Evolutionary conservation across 2,113 vertebrate species (phyloP).

Genomic region (Anguilla rostrata): DNA sequence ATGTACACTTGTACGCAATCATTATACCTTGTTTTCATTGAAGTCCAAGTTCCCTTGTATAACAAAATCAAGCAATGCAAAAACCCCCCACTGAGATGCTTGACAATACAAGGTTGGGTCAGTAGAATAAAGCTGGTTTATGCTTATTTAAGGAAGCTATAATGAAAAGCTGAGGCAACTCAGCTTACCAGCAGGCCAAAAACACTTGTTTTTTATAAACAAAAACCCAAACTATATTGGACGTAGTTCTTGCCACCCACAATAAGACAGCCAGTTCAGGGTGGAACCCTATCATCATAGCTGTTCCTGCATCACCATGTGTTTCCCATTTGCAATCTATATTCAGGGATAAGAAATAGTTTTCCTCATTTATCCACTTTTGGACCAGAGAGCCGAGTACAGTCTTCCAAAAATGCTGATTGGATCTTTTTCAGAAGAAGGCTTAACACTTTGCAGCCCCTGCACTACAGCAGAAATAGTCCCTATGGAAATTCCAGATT

Average conservation of each 20-base stretch:
- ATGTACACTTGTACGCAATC: too few species aligned
- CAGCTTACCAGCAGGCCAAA: conserved; percentile 13
- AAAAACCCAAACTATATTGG: conserved; percentile 16
- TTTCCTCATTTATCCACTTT: conserved; percentile 18
- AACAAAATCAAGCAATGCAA: not conserved
- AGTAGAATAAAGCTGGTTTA: not conserved
- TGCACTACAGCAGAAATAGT: not conserved
- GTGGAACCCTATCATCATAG: conserved; percentile 12
- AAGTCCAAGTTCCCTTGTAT: not conserved
- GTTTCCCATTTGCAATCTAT: conserved; percentile 32
- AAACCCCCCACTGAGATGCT: not conserved
- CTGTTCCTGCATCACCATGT: conserved; percentile 24
- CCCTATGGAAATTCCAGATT: not conserved
- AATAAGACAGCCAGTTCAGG: conserved; percentile 12
- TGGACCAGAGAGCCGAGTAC: not conserved
- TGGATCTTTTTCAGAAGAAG: not conserved
- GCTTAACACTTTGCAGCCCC: not conserved
- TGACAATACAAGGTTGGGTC: not conserved
- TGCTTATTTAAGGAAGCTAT: conserved; percentile 13
- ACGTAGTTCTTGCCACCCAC: conserved; percentile 25
- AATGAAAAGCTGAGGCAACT: not conserved
- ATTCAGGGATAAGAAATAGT: conserved; percentile 33
- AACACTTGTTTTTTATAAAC: conserved; percentile 22
- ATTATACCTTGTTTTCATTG: too few species aligned
- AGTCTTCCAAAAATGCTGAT: conserved; percentile 8